Conservation (phyloP, 2,113 vertebrate species). For the Ptyas mucosa region DNA sequence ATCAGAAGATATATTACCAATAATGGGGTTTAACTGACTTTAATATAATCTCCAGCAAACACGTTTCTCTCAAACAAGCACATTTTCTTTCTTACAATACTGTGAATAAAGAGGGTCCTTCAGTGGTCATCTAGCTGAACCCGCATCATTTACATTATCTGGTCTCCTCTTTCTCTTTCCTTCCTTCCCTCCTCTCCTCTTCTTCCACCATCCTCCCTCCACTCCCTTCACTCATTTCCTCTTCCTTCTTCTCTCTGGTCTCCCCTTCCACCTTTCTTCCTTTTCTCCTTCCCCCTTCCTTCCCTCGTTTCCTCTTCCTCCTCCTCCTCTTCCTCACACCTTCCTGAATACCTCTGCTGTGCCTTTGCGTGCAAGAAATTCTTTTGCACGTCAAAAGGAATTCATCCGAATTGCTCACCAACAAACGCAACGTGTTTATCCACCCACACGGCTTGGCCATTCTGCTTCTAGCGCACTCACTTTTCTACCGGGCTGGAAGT, state of each 20-base stretch:
- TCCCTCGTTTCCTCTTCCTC: too few species aligned
- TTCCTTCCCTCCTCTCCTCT: too few species aligned
- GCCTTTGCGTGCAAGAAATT: background rate
- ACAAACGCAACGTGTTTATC: background rate
- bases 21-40: too few species aligned
- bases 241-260: too few species aligned
- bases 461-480: background rate
- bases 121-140: too few species aligned
- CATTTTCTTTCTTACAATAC: too few species aligned
- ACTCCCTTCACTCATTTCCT: background rate
- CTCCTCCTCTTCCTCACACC: rapidly evolving
- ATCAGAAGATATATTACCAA: too few species aligned
- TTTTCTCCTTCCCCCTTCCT: background rate
- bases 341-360: background rate
- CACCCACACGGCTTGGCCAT: background rate
- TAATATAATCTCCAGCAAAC: too few species aligned
- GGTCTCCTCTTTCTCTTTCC: too few species aligned
- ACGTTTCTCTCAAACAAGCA: too few species aligned
- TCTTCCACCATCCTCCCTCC: background rate
- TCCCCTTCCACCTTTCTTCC: background rate
- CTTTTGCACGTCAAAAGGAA: background rate
- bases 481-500: background rate
- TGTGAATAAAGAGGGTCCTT: too few species aligned
- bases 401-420: background rate
- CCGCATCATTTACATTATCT: too few species aligned